Conservation (phyloP, 2,888 invertebrate genomes). For the Trichopoda pennipes region DNA sequence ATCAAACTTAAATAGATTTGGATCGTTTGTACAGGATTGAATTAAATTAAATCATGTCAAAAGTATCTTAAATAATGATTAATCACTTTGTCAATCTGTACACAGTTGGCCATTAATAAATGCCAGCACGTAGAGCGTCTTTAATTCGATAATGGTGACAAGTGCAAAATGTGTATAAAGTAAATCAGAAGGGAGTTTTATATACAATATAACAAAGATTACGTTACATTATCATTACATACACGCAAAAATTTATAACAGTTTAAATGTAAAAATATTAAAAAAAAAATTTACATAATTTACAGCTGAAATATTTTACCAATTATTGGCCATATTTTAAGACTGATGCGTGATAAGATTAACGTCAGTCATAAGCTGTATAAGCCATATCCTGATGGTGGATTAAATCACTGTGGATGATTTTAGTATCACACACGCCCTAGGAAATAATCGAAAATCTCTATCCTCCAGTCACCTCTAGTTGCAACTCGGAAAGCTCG, state of each 20-base stretch:
- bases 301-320: no score
- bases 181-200: not conserved
- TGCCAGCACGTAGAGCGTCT: conserved; percentile 61
- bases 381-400: no score
- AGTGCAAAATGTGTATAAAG: conserved; percentile 28
- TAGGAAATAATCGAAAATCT: no score
- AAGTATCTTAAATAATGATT: conserved; percentile 69
- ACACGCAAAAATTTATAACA: not conserved
- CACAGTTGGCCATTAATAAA: conserved; percentile 70
- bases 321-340: no score
- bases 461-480: no score
- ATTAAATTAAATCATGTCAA: conserved; percentile 64
- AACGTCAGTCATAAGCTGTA: no score
- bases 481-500: no score
- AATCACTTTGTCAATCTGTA: conserved; percentile 70
- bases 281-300: no score
- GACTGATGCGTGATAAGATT: no score
- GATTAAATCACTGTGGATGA: no score
- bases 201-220: not conserved
- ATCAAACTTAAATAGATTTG: conserved; percentile 60
- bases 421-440: no score
- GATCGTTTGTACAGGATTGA: conserved; percentile 58
- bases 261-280: not conserved
- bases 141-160: conserved; percentile 50
- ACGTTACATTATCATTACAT: not conserved